Percentiles rank a stretch among this genome's conserved stretches.
Evolutionary conservation across 2,888 invertebrate species (phyloP).

Genomic region (Agrotis puta): DNA sequence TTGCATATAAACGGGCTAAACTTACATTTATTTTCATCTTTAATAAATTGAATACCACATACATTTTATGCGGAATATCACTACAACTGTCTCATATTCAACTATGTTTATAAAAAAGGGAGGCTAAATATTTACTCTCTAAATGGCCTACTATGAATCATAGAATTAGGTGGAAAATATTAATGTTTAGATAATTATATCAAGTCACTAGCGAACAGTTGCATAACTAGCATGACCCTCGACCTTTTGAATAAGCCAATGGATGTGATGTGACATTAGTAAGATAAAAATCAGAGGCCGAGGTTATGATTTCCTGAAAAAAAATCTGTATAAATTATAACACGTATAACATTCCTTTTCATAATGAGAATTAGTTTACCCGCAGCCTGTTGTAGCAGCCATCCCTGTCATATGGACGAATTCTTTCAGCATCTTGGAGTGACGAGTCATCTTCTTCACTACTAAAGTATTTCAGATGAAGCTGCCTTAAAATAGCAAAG

Average conservation of each 20-base stretch:
- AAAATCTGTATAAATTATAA: conserved; percentile 21
- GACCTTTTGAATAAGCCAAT: conserved; percentile 1
- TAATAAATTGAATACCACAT: too few relatives aligned
- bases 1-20: too few relatives aligned
- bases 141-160: too few relatives aligned
- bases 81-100: too few relatives aligned
- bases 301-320: conserved; percentile 12
- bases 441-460: conserved; percentile 50
- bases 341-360: conserved; percentile 36
- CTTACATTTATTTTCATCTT: too few relatives aligned
- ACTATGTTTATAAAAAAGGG: too few relatives aligned
- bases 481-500: conserved; percentile 56
- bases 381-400: conserved; percentile 45
- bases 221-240: not conserved
- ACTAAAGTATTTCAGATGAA: conserved; percentile 55
- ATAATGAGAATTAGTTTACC: conserved; percentile 55
- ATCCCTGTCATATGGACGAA: conserved; percentile 29
- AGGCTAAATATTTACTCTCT: too few relatives aligned
- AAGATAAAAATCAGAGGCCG: not conserved
- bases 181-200: too few relatives aligned
- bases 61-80: too few relatives aligned
- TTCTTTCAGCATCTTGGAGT: conserved; percentile 42
- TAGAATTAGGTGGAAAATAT: too few relatives aligned
- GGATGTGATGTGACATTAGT: not conserved
- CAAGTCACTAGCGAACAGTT: not conserved